A percentile compares a stretch with the other conserved stretches of the same genome.
Evolutionary conservation across 2,113 vertebrate species (phyloP).

Genomic region (Neopipo cinnamomea): DNA sequence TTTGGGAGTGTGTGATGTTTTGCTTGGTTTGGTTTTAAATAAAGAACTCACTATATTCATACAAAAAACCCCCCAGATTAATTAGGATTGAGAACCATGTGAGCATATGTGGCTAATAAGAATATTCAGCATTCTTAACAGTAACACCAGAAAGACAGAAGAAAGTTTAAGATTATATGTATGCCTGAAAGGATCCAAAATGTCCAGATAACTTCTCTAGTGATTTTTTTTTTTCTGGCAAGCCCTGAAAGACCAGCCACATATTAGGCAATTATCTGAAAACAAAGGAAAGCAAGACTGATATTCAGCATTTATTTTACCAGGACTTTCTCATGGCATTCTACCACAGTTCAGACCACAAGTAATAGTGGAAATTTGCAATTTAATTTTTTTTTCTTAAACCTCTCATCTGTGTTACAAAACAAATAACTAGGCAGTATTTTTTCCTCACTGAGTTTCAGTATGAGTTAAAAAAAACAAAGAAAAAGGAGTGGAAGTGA

Average conservation of each 20-base stretch:
- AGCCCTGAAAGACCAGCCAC: neutral
- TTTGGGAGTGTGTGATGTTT: neutral
- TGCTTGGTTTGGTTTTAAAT: neutral
- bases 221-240: neutral
- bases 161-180: neutral
- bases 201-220: neutral
- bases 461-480: neutral
- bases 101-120: too few species aligned
- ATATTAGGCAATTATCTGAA: neutral
- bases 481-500: fast-evolving
- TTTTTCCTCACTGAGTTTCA: neutral
- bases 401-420: neutral
- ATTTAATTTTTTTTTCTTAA: neutral
- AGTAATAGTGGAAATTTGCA: neutral
- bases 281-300: neutral
- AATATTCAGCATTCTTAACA: neutral
- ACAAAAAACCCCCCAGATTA: neutral
- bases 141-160: neutral
- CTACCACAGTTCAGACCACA: neutral
- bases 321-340: neutral
- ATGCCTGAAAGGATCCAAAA: neutral
- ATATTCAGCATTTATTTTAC: neutral
- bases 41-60: neutral
- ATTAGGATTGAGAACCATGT: neutral
- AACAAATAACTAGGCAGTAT: neutral